Percentiles rank a stretch among this genome's conserved stretches.
Evolutionary conservation across 2,888 invertebrate species (phyloP).

Genomic region (Cephalotes varians): DNA sequence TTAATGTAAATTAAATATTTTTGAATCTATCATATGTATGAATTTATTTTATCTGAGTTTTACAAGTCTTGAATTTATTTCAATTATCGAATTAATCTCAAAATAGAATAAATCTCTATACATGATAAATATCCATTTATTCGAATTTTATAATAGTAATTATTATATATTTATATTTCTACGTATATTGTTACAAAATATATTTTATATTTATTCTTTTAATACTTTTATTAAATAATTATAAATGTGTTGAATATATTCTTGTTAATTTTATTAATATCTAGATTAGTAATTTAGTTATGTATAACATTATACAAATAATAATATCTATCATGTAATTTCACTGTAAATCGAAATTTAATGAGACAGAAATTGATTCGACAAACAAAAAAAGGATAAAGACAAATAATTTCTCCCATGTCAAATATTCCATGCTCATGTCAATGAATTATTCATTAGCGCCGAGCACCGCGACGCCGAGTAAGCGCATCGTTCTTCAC

Average conservation of each 20-base stretch:
- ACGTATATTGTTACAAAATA: not conserved
- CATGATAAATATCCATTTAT: too few species aligned
- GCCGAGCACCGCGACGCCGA: constrained; percentile 7
- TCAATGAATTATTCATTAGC: constrained; percentile 33
- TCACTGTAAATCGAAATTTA: not conserved
- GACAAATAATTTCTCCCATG: constrained; percentile 29
- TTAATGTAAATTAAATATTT: not conserved
- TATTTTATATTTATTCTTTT: not conserved
- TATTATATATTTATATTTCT: not conserved
- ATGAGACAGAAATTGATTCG: constrained; percentile 11
- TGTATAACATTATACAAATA: not conserved
- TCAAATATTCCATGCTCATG: constrained; percentile 32
- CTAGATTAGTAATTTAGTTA: not conserved
- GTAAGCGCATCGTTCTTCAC: constrained; percentile 28
- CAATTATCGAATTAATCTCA: not conserved
- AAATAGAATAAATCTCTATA: too few species aligned
- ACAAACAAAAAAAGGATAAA: not conserved
- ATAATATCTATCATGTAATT: constrained; percentile 4
- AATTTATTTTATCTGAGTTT: not conserved
- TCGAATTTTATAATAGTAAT: not conserved
- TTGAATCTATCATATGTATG: not conserved
- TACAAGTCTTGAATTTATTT: not conserved
- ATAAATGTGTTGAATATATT: not conserved
- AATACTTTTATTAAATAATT: not conserved
- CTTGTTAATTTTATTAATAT: not conserved